A percentile compares a stretch with the other conserved stretches of the same genome.
These are phyloP conservation scores for Helleia helle DNA, from an alignment of 2,888 invertebrate species.

Conservation along the genomic window DNA sequence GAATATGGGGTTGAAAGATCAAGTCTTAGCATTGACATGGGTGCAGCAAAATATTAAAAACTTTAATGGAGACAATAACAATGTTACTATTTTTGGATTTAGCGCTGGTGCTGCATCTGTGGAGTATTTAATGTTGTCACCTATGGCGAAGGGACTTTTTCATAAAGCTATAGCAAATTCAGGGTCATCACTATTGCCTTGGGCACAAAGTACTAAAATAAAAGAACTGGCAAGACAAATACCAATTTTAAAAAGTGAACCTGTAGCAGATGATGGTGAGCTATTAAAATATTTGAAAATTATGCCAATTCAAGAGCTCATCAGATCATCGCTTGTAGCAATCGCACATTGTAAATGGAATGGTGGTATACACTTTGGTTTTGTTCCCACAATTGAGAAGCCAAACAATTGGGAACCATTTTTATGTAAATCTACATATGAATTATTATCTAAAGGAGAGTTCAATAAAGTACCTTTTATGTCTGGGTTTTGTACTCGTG, in stretches of 20 bases:
- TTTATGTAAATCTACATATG: constrained; percentile 47
- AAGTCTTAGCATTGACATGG: constrained; percentile 69
- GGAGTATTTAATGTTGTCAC: constrained; percentile 55
- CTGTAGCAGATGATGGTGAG: constrained; percentile 29
- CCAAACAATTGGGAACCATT: constrained; percentile 58
- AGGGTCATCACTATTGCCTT: constrained; percentile 61
- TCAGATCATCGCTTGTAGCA: constrained; percentile 37
- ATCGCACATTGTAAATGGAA: constrained; percentile 29
- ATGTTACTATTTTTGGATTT: constrained; percentile 67
- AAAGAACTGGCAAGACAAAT: constrained; percentile 41
- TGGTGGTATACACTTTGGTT: constrained; percentile 61
- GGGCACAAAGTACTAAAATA: constrained; percentile 50
- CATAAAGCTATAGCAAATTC: constrained; percentile 71
- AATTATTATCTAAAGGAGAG: constrained; percentile 45
- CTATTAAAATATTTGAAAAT: constrained; percentile 44
- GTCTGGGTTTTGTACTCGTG: constrained; percentile 59
- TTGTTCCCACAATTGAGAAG: constrained; percentile 57
- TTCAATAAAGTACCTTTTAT: constrained; percentile 64
- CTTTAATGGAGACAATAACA: constrained; percentile 63
- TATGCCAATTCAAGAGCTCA: constrained; percentile 39
- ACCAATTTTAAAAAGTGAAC: constrained; percentile 33
- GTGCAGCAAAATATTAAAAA: constrained; percentile 56
- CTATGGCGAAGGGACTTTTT: constrained; percentile 61
- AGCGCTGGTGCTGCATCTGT: constrained; percentile 69
- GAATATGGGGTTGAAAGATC: constrained; percentile 68